phyloP scores from a whole-genome alignment of 92 coral and sea anemone genomes.

The Zoanthus solanderi region DNA sequence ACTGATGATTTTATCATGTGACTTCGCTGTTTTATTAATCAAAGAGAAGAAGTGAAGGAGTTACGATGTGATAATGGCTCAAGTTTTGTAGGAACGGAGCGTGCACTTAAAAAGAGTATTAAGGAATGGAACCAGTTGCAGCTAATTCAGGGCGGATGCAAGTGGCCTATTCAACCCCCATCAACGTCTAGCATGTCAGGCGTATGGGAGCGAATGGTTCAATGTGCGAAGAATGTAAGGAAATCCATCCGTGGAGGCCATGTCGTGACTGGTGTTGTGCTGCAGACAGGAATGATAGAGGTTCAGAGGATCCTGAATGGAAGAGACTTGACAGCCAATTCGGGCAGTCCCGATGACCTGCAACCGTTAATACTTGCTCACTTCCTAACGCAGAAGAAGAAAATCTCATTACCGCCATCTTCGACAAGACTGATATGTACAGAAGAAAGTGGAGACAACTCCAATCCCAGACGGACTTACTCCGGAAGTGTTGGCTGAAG shows the following conservation, averaged over 20 bases:
- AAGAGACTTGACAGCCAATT: conserved; percentile 58
- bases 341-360: conserved; percentile 57
- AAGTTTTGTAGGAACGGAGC: conserved; percentile 73
- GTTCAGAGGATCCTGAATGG: conserved; percentile 57
- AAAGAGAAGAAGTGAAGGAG: conserved; percentile 61
- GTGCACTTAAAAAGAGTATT: conserved; percentile 66
- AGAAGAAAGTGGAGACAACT: conserved; percentile 67
- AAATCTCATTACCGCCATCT: conserved; percentile 59
- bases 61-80: conserved; percentile 69
- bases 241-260: conserved; percentile 50
- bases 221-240: conserved; percentile 38
- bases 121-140: conserved; percentile 61
- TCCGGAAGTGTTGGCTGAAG: conserved; percentile 67
- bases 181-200: conserved; percentile 63
- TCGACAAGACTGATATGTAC: conserved; percentile 45
- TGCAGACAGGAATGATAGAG: conserved; percentile 41
- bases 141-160: conserved; percentile 64
- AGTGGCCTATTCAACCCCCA: conserved; percentile 68
- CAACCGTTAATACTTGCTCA: conserved; percentile 65
- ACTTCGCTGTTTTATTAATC: conserved; percentile 51
- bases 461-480: conserved; percentile 65
- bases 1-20: conserved; percentile 51
- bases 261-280: conserved; percentile 44
- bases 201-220: conserved; percentile 67
- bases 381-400: conserved; percentile 58